Conservation (phyloP, 2,797 vertebrate species). For the Pseudocheirus occidentalis region DNA sequence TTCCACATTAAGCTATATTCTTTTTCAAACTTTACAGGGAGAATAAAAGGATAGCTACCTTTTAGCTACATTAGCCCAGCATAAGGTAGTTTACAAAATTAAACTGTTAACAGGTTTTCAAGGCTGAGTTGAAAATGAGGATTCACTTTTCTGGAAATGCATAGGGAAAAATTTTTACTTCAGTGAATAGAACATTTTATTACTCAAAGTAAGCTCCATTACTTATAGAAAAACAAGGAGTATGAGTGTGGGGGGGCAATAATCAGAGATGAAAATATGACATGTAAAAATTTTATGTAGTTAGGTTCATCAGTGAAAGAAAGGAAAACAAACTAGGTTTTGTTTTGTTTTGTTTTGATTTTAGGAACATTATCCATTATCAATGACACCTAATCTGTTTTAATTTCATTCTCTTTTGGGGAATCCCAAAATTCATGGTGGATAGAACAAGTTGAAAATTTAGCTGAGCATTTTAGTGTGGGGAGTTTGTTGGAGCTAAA, state of each 20-base stretch:
- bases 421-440: conserved; percentile 70
- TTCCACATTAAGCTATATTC: conserved; percentile 19
- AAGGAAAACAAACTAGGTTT: conserved; percentile 22
- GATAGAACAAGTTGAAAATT: conserved; percentile 72
- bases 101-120: conserved; percentile 36
- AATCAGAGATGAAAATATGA: conserved; percentile 42
- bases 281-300: conserved; percentile 39
- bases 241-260: neutral
- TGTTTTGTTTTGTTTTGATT: neutral
- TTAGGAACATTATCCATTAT: conserved; percentile 50
- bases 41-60: conserved; percentile 3
- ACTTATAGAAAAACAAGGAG: conserved; percentile 24
- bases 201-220: neutral
- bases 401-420: conserved; percentile 68
- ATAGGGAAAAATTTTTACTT: conserved; percentile 17
- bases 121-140: conserved; percentile 21
- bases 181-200: neutral
- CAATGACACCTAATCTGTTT: conserved; percentile 66
- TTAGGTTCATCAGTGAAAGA: conserved; percentile 32
- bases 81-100: conserved; percentile 37
- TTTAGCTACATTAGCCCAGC: conserved; percentile 23
- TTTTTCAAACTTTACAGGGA: neutral
- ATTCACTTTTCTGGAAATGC: conserved; percentile 33
- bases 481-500: conserved; percentile 41
- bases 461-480: conserved; percentile 60